Percentiles rank a stretch among this genome's conserved stretches.
phyloP scores from a whole-genome alignment of 2,113 vertebrate species.

The Aegithalos caudatus region DNA sequence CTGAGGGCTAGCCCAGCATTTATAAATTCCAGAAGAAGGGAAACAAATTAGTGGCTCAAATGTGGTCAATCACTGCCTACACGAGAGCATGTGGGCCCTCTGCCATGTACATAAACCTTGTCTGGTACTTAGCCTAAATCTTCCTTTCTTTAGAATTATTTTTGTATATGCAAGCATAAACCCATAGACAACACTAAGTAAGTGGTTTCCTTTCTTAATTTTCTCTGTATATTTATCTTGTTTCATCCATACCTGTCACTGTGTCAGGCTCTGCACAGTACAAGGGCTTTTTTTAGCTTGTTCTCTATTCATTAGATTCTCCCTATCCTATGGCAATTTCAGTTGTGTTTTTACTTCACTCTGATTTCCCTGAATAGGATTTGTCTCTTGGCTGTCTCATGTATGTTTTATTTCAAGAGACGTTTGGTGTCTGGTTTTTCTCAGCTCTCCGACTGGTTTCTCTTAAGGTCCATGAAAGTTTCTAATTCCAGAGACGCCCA shows the following conservation, averaged over 20 bases:
- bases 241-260: not conserved
- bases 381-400: not conserved
- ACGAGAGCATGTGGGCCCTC: not conserved
- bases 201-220: not conserved
- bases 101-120: not conserved
- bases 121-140: not conserved
- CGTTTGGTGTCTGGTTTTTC: constrained; percentile 10
- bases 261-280: not conserved
- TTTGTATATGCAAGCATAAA: not conserved
- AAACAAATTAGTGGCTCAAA: not conserved
- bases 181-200: not conserved
- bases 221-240: not conserved
- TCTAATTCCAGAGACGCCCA: not conserved
- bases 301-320: not conserved
- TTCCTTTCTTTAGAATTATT: not conserved
- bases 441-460: not conserved
- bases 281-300: not conserved
- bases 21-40: not conserved
- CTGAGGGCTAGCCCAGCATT: not conserved
- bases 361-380: constrained; percentile 11
- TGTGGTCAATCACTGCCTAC: not conserved
- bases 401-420: constrained; percentile 35
- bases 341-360: not conserved
- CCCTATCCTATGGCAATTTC: not conserved
- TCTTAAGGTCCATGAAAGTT: not conserved